Evolutionary conservation across 2,888 invertebrate species (phyloP), one percentile per base, ranked within the genome.

Genomic region (Therioaphis trifolii): DNA sequence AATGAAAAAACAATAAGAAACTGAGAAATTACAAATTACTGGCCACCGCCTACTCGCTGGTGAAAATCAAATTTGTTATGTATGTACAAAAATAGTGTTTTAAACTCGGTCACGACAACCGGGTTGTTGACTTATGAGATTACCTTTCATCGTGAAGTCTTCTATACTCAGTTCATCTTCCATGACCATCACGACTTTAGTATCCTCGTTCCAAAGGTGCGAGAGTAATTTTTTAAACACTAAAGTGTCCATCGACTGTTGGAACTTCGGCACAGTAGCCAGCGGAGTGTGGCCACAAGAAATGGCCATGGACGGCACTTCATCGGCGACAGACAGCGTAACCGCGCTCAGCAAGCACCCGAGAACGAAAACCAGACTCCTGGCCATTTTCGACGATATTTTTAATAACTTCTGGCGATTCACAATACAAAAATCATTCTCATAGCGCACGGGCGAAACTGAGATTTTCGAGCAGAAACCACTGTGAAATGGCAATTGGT

Each of bases 111-210:
- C n/a, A n/a, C n/a, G n/a, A n/a, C n/a, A n/a, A n/a, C n/a, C n/a
- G n/a, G n/a, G n/a, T n/a, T n/a, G n/a, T n/a, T n/a, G n/a, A n/a
- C n/a, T n/a, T n/a, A n/a, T n/a, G n/a, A 27, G 24, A 52, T 72
- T 72, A 82, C 80, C 90, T 87, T 90, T 90, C 84, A 88, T 88
- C 5, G 90, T 91, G 79, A 92, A 90, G 88, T 92, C 92, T 87
- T 92, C 92, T 2, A 90, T 89, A 21, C 92, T 92, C 0, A 92
- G 87, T 12, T 90, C 90, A 85, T 91, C 89, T 82, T 90, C 91
- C 21, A 69, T 24, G 46, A 46, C 63, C 49, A 82, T 14, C 1
- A 72, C 35, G 1, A 82, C 18, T 49, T 82, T 72, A 9, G 58
- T 72, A 24, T 49, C 18, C 1, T 68, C 52, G 24, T 68, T 4